phyloP scores from a whole-genome alignment of 2,113 vertebrate species.

The Manacus vitellinus region DNA sequence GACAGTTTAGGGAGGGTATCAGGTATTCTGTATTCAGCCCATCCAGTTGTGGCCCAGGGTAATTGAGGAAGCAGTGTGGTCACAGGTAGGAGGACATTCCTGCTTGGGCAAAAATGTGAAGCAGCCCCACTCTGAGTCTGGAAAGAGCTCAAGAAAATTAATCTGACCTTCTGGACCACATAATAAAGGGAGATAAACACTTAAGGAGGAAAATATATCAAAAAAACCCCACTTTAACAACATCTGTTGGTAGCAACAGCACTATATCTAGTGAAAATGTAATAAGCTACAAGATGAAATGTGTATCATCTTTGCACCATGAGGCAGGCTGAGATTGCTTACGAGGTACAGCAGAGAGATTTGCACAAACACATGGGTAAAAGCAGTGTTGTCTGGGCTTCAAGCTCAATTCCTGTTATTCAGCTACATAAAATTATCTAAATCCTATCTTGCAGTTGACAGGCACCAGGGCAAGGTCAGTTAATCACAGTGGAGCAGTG shows the following conservation, averaged over 20 bases:
- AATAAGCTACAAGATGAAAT: conserved; percentile 29
- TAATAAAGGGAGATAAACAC: background rate
- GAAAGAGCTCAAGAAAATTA: background rate
- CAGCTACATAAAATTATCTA: conserved; percentile 11
- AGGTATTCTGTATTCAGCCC: background rate
- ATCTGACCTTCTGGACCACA: background rate
- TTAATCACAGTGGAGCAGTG: background rate
- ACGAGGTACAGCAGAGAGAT: background rate
- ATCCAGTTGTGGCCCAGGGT: background rate
- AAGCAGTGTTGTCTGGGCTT: conserved; percentile 15
- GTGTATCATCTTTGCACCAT: background rate
- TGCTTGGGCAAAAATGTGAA: background rate
- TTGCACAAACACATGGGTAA: background rate
- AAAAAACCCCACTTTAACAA: background rate
- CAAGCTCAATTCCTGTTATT: conserved; percentile 12
- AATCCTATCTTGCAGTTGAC: background rate
- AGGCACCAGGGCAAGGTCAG: conserved; percentile 22
- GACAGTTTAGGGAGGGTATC: background rate
- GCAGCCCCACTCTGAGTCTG: background rate
- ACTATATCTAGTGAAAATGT: background rate
- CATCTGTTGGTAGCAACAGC: conserved; percentile 3
- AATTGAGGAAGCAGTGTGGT: background rate
- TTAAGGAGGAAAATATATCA: background rate
- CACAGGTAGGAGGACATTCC: background rate
- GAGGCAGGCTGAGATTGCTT: conserved; percentile 26